A percentile compares a stretch with the other conserved stretches of the same genome.
Evolutionary conservation across 2,113 vertebrate genomes (phyloP).

Genomic region (Equus quagga): DNA sequence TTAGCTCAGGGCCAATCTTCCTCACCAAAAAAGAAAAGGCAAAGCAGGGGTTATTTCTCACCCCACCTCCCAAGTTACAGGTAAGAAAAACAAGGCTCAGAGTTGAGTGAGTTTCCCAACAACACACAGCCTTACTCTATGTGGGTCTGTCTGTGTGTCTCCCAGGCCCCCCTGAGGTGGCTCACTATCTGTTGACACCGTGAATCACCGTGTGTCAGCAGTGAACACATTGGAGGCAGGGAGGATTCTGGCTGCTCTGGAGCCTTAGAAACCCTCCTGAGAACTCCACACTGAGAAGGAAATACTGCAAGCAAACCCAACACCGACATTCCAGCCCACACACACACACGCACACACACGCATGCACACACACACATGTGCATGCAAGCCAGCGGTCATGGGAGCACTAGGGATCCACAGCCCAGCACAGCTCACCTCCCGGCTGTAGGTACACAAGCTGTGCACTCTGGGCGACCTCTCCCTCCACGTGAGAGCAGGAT

Average conservation of each 20-base stretch:
- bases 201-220: background rate
- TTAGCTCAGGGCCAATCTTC: no score
- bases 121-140: background rate
- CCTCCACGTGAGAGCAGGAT: background rate
- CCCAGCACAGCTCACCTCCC: rapidly evolving
- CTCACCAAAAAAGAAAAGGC: no score
- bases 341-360: background rate
- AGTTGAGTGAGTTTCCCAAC: background rate
- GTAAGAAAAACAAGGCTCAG: background rate
- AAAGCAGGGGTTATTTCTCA: background rate
- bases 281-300: background rate
- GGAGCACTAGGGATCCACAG: background rate
- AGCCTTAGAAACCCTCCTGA: background rate
- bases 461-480: background rate
- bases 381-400: background rate
- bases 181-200: background rate
- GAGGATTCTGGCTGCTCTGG: background rate
- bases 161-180: background rate
- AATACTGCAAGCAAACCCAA: background rate
- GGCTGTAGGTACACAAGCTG: background rate
- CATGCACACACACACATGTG: no score
- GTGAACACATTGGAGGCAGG: background rate
- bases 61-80: background rate
- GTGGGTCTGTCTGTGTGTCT: background rate
- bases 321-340: no score